phyloP scores from a whole-genome alignment of 2,797 vertebrate species.

The Pelochelys cantorii region DNA sequence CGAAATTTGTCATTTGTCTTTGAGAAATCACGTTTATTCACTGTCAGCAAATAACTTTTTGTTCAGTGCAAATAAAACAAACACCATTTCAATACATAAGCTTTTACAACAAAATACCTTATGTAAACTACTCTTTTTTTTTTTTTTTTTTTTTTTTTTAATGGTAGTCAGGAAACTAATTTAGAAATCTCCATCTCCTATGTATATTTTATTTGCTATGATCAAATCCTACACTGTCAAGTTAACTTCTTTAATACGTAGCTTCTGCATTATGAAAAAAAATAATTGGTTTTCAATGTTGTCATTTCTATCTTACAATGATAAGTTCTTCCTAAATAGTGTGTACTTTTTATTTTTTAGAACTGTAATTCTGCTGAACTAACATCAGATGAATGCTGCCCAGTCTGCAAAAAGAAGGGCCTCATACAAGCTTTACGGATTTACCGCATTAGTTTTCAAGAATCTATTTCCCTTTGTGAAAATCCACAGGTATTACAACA shows the following conservation, averaged over 20 bases:
- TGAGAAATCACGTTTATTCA: slow-evolving; percentile 49
- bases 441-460: slow-evolving; percentile 91
- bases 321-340: neutral
- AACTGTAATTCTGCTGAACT: slow-evolving; percentile 52
- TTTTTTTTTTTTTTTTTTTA: too few species aligned
- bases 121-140: neutral
- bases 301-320: slow-evolving; percentile 16
- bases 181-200: neutral
- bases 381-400: slow-evolving; percentile 80
- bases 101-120: slow-evolving; percentile 20
- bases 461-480: slow-evolving; percentile 91
- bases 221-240: slow-evolving; percentile 15
- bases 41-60: slow-evolving; percentile 29
- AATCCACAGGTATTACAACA: slow-evolving; percentile 86
- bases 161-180: neutral
- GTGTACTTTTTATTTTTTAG: slow-evolving; percentile 65
- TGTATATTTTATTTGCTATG: slow-evolving; percentile 38
- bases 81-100: slow-evolving; percentile 27
- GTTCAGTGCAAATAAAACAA: slow-evolving; percentile 58
- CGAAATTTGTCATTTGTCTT: slow-evolving; percentile 23
- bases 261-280: neutral
- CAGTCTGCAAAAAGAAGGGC: slow-evolving; percentile 90
- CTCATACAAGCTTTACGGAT: slow-evolving; percentile 82
- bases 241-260: neutral
- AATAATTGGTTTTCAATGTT: slow-evolving; percentile 34